These are phyloP conservation scores for Molorchus minor DNA, from an alignment of 2,888 invertebrate genomes.

Conservation along the genomic window DNA sequence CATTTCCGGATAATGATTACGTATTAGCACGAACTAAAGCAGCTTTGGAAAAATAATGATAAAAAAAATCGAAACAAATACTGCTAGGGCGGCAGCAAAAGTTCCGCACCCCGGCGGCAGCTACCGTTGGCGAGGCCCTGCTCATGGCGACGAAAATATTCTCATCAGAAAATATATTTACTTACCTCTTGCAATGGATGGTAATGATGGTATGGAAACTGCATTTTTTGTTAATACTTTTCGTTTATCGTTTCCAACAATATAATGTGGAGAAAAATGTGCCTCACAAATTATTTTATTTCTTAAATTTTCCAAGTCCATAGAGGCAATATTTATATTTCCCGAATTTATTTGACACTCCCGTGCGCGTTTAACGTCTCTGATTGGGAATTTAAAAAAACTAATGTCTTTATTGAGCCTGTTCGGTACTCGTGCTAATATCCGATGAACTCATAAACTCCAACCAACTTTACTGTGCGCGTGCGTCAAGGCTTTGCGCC, in stretches of 20 bases:
- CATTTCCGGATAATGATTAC: too few species aligned
- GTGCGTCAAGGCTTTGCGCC: too few species aligned
- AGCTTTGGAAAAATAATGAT: too few species aligned
- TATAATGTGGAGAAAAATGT: not conserved
- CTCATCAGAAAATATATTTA: not conserved
- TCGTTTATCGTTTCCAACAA: not conserved
- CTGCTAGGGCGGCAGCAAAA: too few species aligned
- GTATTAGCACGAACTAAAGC: too few species aligned
- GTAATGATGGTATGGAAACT: not conserved
- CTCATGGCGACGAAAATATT: not conserved
- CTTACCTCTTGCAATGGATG: not conserved
- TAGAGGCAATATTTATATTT: not conserved
- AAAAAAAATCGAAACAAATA: too few species aligned
- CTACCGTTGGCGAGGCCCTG: not conserved
- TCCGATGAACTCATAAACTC: too few species aligned
- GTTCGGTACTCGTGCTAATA: too few species aligned
- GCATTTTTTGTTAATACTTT: constrained; percentile 1
- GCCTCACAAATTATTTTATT: not conserved
- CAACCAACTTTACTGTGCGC: too few species aligned
- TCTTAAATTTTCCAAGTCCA: not conserved
- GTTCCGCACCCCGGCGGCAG: not conserved
- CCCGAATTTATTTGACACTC: not conserved
- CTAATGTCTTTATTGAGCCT: too few species aligned
- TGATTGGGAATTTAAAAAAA: not conserved
- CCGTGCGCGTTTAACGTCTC: not conserved